These are phyloP conservation scores for Drosophila kambysellisi DNA, from an alignment of 2,888 invertebrate genomes.

Conservation along the genomic window DNA sequence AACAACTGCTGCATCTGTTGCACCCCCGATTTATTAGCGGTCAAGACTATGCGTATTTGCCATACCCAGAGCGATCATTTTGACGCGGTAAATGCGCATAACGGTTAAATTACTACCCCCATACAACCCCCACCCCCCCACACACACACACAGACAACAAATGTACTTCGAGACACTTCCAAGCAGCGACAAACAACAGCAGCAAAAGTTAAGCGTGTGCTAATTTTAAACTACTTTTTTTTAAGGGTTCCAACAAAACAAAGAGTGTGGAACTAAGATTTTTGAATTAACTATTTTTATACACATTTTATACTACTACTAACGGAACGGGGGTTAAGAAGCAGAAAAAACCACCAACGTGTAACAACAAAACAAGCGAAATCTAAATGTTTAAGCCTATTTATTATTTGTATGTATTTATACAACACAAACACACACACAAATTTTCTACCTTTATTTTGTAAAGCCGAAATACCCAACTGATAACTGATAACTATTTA, in stretches of 20 bases:
- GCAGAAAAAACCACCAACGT: conserved; percentile 11
- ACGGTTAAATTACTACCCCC: conserved; percentile 19
- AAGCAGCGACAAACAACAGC: conserved; percentile 32
- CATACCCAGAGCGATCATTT: conserved; percentile 69
- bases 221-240: conserved; percentile 62
- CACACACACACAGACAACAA: conserved; percentile 10
- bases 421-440: conserved; percentile 50
- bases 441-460: conserved; percentile 70
- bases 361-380: conserved; percentile 37
- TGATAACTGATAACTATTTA: conserved; percentile 67
- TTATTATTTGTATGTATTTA: conserved; percentile 73
- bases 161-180: conserved; percentile 58
- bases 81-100: conserved; percentile 72
- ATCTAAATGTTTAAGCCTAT: conserved; percentile 72
- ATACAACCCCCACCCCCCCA: conserved; percentile 5
- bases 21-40: conserved; percentile 78
- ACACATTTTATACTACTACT: conserved; percentile 58
- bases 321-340: conserved; percentile 4
- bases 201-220: conserved; percentile 51
- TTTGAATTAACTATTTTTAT: conserved; percentile 74
- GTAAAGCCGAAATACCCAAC: conserved; percentile 54
- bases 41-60: conserved; percentile 77
- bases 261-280: conserved; percentile 60
- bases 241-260: conserved; percentile 41
- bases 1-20: conserved; percentile 33